phyloP scores from a whole-genome alignment of 2,888 invertebrate species.

The Caenorhabditis sp. region DNA sequence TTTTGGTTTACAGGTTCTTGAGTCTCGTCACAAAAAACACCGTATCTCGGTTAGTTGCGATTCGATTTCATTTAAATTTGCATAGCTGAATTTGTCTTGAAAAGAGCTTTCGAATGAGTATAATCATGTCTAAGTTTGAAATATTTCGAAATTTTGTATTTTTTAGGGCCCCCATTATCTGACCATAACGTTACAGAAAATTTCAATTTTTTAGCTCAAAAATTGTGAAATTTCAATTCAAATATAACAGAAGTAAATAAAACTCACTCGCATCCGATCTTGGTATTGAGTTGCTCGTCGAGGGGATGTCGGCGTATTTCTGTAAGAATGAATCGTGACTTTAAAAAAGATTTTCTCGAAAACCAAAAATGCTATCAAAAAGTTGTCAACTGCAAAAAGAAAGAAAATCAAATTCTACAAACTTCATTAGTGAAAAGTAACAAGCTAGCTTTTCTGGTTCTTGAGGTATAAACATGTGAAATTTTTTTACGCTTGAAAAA shows the following conservation, averaged over 20 bases:
- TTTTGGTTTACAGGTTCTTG: neutral
- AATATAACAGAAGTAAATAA: neutral
- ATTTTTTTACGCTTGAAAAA: neutral
- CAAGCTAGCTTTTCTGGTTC: neutral
- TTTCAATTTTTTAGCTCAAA: neutral
- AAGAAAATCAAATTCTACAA: neutral
- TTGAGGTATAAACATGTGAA: neutral
- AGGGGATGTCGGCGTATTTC: constrained; percentile 45
- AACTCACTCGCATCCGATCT: constrained; percentile 21
- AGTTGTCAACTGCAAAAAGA: neutral
- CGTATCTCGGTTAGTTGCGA: neutral
- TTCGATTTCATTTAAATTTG: neutral
- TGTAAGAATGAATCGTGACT: constrained; percentile 1
- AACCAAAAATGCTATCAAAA: neutral
- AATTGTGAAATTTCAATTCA: neutral
- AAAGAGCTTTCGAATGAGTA: neutral
- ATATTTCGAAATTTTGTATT: neutral
- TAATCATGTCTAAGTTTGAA: neutral
- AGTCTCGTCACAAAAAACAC: neutral
- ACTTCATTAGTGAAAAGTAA: neutral
- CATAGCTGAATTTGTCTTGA: neutral
- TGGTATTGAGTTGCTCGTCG: constrained; percentile 19
- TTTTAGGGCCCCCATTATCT: neutral
- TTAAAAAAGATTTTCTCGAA: neutral
- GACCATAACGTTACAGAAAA: neutral